Percentiles rank a stretch among this genome's conserved stretches.
These are phyloP conservation scores for Glaucidium brasilianum DNA, from an alignment of 2,113 vertebrate genomes.

Conservation along the genomic window DNA sequence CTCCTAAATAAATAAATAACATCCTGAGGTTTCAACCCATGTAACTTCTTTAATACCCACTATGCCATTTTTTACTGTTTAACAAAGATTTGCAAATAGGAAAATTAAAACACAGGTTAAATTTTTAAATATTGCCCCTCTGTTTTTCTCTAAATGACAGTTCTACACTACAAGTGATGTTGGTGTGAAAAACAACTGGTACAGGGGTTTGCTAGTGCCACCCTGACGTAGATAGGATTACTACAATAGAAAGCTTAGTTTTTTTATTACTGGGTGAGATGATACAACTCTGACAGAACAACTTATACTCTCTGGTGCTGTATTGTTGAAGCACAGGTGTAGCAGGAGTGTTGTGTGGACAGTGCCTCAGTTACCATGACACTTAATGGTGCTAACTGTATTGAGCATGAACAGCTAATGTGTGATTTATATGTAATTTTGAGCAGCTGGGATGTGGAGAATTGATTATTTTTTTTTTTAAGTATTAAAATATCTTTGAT, in stretches of 20 bases:
- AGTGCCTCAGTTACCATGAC: not conserved
- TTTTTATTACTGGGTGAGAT: not conserved
- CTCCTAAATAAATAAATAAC: not conserved
- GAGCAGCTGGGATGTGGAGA: not conserved
- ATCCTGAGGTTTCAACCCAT: not conserved
- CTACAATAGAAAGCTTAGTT: not conserved
- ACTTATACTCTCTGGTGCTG: not conserved
- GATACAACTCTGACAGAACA: not conserved
- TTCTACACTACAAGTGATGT: not conserved
- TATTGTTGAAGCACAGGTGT: not conserved
- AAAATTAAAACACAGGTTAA: not conserved
- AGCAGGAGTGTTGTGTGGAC: not conserved
- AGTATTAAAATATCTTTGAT: not conserved
- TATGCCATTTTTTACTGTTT: not conserved
- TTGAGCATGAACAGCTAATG: not conserved
- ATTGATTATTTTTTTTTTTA: not conserved
- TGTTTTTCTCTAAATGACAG: not conserved
- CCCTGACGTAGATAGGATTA: not conserved
- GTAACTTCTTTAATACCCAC: not conserved
- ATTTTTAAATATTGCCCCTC: not conserved
- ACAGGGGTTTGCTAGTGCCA: not conserved
- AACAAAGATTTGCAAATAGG: not conserved
- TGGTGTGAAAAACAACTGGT: not conserved
- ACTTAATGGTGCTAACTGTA: not conserved
- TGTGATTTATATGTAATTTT: not conserved